Base-by-base conservation (phyloP, 2,113 vertebrate genomes). In the Grammomys dolichurus region DNA sequence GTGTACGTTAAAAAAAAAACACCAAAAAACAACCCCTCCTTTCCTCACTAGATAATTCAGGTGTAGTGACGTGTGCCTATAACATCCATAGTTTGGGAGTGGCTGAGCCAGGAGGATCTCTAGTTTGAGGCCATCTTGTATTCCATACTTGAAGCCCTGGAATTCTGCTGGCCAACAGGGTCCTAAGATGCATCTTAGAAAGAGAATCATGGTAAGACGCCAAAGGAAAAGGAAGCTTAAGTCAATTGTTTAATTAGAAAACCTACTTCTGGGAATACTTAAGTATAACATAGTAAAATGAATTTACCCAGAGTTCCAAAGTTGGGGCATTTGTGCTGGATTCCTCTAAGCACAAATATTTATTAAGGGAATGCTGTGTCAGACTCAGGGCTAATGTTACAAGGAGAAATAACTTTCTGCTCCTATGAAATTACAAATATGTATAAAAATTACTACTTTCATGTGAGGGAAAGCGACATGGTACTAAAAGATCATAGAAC, bases 311-410 rank as follows among this genome's bases (percentile, higher is more conserved):
- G 63, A 82, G 20, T n/a, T 85, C 78, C 58, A 87, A 65, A 54
- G 56, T 72, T n/a, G 76, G 26, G 0, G 13, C 69, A 85, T 70
- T 54, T 51, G 8, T 65, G 69, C 76, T 91, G 36, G 9, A 58
- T 73, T 78, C 76, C 87, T 91, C 90, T 46, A 92, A 28, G 51
- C 78, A 70, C 85, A 89, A 85, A 89, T 87, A 82, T 51, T 70
- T 88, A 51, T n/a, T 93, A 46, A 56, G 63, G 51, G 17, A 11
- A n/a, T 86, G 19, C 73, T 58, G 10, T 90, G 56, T 80, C 40
- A 92, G 70, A 36, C 20, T 94, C 63, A 12, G 36, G 63, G 11
- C 82, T 90, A 46, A 7, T 87, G 17, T 90, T 76, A 36, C 36
- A 72, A 76, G 51, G 46, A 17, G 26, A 33, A 89, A 69, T 63